Base-by-base conservation (phyloP, 2,888 invertebrate species). In the Campoplex nolae region DNA sequence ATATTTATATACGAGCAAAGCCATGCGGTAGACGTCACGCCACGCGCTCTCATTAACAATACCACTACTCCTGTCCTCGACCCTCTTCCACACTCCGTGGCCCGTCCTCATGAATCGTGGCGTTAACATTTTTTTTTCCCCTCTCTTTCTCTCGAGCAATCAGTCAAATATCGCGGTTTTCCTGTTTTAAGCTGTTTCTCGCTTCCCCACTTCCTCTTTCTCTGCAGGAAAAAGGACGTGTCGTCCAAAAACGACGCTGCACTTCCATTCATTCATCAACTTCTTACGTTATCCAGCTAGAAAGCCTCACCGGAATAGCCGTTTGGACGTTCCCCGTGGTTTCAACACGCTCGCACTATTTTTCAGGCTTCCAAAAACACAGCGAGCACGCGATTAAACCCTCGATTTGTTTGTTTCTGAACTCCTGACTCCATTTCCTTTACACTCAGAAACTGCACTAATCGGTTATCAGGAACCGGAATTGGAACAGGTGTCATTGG, bases 11-110 rank as follows among this genome's bases (percentile, higher is more conserved):
- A 67, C 13, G 13, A 62, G 23, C 45, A 45, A 80, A 80, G 83
- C 85, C 88, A 88, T 90, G 89, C 89, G 89, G 89, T 89, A 87
- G 87, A 86, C 88, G 89, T 90, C 90, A 89, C 90, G 90, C 91
- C 91, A 91, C 90, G 89, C 90, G 91, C 89, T 90, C 89, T 90
- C 91, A 91, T 92, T 92, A 91, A 91, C 89, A 90, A 92, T 90
- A 85, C 84, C 71, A 85, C 84, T 83, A 88, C 85, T 85, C 84
- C 88, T 83, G 76, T 87, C 84, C 85, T 84, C 71, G 86, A 77
- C 84, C 74, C 78, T 62, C 87, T 75, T 75, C 86, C 78, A 82
- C 79, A 79, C 56, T 75, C 68, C 45, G 83, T 83, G 77, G 77
- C 48, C 67, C 6, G 77, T 71, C 82, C 76, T 71, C 68, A 28